phyloP scores from a whole-genome alignment of 2,113 vertebrate species.

The Leiothrix lutea region DNA sequence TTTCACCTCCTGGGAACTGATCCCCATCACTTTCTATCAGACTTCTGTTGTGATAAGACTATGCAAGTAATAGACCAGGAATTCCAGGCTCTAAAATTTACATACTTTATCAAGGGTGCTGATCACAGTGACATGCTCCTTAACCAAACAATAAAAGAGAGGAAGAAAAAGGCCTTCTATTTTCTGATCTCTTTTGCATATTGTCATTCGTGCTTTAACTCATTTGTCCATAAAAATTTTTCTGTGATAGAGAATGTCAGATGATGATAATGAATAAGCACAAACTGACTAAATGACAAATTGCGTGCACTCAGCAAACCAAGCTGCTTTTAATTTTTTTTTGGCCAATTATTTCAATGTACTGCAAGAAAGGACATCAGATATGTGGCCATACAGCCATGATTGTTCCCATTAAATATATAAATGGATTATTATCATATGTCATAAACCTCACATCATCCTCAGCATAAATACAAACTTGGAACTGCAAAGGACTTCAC shows the following conservation, averaged over 20 bases:
- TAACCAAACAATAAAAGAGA: conserved; percentile 28
- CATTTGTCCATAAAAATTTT: conserved; percentile 15
- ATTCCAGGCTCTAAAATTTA: conserved; percentile 36
- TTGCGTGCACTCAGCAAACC: not conserved
- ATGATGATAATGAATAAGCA: conserved; percentile 44
- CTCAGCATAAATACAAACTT: not conserved
- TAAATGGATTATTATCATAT: conserved; percentile 36
- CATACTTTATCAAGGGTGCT: conserved; percentile 46
- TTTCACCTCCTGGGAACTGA: conserved; percentile 20
- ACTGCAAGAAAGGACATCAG: conserved; percentile 21
- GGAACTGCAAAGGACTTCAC: not conserved
- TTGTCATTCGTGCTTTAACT: conserved; percentile 32
- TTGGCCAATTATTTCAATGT: conserved; percentile 36
- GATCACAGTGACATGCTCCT: not conserved
- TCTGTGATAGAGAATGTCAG: not conserved
- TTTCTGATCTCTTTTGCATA: conserved; percentile 36
- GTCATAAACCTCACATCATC: conserved; percentile 14
- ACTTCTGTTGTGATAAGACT: conserved; percentile 2
- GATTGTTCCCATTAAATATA: conserved; percentile 42
- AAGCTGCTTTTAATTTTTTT: not conserved
- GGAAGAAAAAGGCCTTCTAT: not conserved
- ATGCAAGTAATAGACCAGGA: not conserved
- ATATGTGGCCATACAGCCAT: not conserved
- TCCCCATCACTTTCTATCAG: conserved; percentile 28
- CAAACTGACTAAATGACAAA: conserved; percentile 38